Percentiles rank a stretch among this genome's conserved stretches.
These are phyloP conservation scores for Rotaria macrura DNA, from an alignment of 2,888 invertebrate genomes.

Conservation along the genomic window DNA sequence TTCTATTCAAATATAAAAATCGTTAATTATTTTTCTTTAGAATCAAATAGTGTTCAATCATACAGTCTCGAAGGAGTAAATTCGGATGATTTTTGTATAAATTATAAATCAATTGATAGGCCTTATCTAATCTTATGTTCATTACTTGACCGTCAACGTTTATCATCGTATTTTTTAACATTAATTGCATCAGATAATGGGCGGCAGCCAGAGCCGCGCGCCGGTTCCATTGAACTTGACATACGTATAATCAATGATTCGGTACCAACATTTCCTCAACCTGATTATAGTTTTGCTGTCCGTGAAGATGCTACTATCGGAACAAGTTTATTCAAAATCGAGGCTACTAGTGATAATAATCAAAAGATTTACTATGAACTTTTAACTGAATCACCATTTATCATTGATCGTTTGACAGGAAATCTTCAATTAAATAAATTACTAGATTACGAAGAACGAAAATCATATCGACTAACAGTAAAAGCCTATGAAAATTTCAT, in stretches of 20 bases:
- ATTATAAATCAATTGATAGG: background rate
- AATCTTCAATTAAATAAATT: conserved; percentile 21
- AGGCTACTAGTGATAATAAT: conserved; percentile 59
- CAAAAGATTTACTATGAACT: conserved; percentile 63
- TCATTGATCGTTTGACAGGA: conserved; percentile 27
- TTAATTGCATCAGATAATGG: background rate
- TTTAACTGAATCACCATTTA: conserved; percentile 18
- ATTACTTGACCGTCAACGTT: background rate
- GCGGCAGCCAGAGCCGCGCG: background rate
- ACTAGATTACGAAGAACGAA: conserved; percentile 23
- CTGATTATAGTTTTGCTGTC: background rate
- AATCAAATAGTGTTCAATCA: background rate
- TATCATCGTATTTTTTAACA: background rate
- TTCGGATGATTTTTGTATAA: background rate
- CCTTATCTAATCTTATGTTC: background rate
- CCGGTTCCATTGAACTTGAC: background rate
- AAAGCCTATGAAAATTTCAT: conserved; percentile 17
- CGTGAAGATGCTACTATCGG: background rate
- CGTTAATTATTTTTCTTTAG: background rate
- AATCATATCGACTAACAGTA: conserved; percentile 25
- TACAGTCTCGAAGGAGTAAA: background rate
- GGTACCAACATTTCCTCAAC: background rate
- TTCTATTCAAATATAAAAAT: background rate
- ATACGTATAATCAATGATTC: background rate
- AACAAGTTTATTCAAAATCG: background rate